phyloP scores from a whole-genome alignment of 2,888 invertebrate genomes.

The Timema cristinae region DNA sequence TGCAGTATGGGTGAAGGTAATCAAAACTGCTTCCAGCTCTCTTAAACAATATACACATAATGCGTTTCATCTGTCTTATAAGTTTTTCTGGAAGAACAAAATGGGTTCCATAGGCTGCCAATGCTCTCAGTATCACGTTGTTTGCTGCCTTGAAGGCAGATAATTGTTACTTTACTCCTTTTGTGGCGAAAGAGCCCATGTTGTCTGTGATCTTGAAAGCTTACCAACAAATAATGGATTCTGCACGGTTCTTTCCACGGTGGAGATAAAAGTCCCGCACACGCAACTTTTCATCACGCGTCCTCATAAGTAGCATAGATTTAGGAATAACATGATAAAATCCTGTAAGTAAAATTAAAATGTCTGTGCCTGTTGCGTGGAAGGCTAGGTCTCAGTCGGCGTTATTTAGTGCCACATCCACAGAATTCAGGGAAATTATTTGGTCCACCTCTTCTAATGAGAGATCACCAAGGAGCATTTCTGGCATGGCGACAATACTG shows the following conservation, averaged over 20 bases:
- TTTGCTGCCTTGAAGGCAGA: not conserved
- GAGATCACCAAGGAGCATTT: not conserved
- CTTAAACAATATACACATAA: not conserved
- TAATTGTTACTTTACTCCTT: not conserved
- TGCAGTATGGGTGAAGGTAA: not conserved
- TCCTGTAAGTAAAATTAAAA: conserved; percentile 5
- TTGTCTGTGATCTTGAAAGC: not conserved
- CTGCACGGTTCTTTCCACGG: not conserved
- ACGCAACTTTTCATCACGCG: not conserved
- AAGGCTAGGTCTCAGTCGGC: not conserved
- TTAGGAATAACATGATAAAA: conserved; percentile 1
- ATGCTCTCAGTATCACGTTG: not conserved
- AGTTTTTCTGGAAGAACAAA: not conserved
- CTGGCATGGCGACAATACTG: not conserved
- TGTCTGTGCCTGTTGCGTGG: not conserved
- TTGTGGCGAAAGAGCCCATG: conserved; percentile 1
- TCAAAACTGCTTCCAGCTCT: not conserved
- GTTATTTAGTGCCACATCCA: not conserved
- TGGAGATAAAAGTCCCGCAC: not conserved
- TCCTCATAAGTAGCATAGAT: conserved; percentile 5
- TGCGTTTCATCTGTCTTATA: not conserved
- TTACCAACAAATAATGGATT: conserved; percentile 1
- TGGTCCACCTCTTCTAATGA: conserved; percentile 10
- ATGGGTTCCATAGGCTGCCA: not conserved
- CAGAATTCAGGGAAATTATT: not conserved